These are phyloP conservation scores for Sminthurides aquaticus DNA, from an alignment of 2,888 invertebrate species.

Conservation along the genomic window DNA sequence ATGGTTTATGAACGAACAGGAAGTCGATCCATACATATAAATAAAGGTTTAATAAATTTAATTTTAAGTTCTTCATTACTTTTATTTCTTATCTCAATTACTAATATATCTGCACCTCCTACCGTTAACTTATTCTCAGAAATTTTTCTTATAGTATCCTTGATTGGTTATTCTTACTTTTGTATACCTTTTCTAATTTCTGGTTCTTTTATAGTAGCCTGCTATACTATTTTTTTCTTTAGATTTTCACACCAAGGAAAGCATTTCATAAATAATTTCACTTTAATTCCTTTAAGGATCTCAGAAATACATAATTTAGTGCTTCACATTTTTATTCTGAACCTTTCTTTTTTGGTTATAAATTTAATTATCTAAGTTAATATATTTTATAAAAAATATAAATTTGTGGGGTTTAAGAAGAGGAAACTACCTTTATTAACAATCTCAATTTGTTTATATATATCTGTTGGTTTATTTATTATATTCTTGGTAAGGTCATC, in stretches of 20 bases:
- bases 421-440: conserved; percentile 53
- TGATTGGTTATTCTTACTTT: conserved; percentile 52
- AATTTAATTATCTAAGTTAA: conserved; percentile 53
- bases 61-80: conserved; percentile 56
- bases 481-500: not conserved
- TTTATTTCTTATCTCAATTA: conserved; percentile 59
- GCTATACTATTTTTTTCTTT: conserved; percentile 60
- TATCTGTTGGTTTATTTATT: conserved; percentile 49
- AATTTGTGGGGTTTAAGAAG: conserved; percentile 60
- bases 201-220: conserved; percentile 59
- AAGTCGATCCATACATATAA: conserved; percentile 56
- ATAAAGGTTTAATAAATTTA: conserved; percentile 58
- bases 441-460: conserved; percentile 51
- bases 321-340: conserved; percentile 59
- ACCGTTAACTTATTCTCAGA: conserved; percentile 62
- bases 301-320: too few species aligned
- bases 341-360: conserved; percentile 56
- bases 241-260: conserved; percentile 58
- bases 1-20: conserved; percentile 26
- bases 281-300: conserved; percentile 56
- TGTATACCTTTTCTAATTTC: conserved; percentile 54
- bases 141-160: conserved; percentile 58
- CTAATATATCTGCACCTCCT: conserved; percentile 61
- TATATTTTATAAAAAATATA: conserved; percentile 62
- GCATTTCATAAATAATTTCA: too few species aligned